Evolutionary conservation across 2,113 vertebrate species (phyloP), one percentile per base, ranked within the genome.

Genomic region (Brachirus orientalis): DNA sequence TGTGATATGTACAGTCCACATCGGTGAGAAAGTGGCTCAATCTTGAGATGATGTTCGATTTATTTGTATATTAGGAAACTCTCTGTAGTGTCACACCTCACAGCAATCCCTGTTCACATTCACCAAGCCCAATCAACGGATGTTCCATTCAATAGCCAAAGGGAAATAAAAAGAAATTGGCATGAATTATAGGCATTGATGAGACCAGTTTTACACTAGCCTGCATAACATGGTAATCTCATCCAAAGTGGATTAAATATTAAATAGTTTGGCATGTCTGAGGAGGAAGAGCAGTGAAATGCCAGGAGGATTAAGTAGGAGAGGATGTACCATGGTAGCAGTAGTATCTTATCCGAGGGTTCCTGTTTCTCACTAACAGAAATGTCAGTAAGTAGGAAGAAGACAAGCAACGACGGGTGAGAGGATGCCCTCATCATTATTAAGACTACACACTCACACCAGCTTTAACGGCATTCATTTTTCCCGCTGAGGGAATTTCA

Each of bases 331-430:
- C 68, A 77, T n/a, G n/a, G 71, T 57, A 64, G 77, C 72, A 68
- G 78, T 64, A 46, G 73, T 75, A 58, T 77, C 58, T 81, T 74
- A 61, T 82, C 79, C 77, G 43, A 19, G 75, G 86, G 68, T 82
- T 81, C 85, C 82, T 79, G 77, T 87, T 87, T 88, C 81, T 86
- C 79, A 84, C 85, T 90, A 90, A 90, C 89, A 89, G 84, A 88
- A 72, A n/a, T 73, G 88, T 89, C 90, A 86, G 85, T 64, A 84
- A 70, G 72, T 78, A 55, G 76, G 56, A 58, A 37, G 63, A 38
- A 63, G 51, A 60, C 43, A 36, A 19, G 45, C 16, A 51, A 35
- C 44, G 60, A 19, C 61, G 72, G 6, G 5, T 55, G 83, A 61
- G 20, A 44, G 65, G 46, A 44, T 53, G 65, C 60, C 40, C 76